Conservation (phyloP, 1,140 invertebrate species). For the Drosophila watanabei region DNA sequence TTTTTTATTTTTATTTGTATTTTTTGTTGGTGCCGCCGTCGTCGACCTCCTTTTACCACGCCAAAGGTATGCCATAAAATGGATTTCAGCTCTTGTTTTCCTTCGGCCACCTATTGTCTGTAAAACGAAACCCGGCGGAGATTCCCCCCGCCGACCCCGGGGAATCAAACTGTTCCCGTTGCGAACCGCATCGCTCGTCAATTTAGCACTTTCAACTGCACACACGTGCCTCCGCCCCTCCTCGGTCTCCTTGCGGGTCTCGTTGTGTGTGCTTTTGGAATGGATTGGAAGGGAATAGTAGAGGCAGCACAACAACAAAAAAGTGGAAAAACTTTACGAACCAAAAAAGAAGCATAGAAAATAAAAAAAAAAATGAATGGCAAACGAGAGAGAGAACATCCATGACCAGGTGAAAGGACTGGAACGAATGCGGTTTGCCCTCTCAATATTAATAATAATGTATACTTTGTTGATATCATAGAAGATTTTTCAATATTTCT, state of each 20-base stretch:
- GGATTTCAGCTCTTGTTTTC: slow-evolving; percentile 53
- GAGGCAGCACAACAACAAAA: slow-evolving; percentile 7
- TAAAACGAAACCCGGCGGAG: slow-evolving; percentile 54
- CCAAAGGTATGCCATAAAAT: slow-evolving; percentile 70
- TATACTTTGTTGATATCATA: background rate
- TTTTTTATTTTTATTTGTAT: background rate
- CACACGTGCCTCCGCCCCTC: slow-evolving; percentile 10
- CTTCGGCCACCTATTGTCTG: slow-evolving; percentile 63
- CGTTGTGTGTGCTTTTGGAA: slow-evolving; percentile 20
- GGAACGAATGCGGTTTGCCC: slow-evolving; percentile 8
- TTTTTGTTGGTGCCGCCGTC: background rate
- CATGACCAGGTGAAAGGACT: slow-evolving; percentile 17
- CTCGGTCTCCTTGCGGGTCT: background rate
- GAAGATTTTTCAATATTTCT: background rate
- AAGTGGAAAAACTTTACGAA: background rate
- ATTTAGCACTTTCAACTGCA: slow-evolving; percentile 48
- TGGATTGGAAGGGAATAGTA: slow-evolving; percentile 8
- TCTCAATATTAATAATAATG: background rate
- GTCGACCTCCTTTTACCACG: slow-evolving; percentile 19
- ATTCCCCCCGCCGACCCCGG: background rate
- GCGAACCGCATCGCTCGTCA: slow-evolving; percentile 44
- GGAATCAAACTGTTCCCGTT: slow-evolving; percentile 22
- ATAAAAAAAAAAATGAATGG: slow-evolving; percentile 16
- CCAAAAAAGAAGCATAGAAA: background rate
- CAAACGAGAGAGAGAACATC: slow-evolving; percentile 12